These are phyloP conservation scores for Triops cancriformis DNA, from an alignment of 1,140 invertebrate genomes.

Conservation along the genomic window DNA sequence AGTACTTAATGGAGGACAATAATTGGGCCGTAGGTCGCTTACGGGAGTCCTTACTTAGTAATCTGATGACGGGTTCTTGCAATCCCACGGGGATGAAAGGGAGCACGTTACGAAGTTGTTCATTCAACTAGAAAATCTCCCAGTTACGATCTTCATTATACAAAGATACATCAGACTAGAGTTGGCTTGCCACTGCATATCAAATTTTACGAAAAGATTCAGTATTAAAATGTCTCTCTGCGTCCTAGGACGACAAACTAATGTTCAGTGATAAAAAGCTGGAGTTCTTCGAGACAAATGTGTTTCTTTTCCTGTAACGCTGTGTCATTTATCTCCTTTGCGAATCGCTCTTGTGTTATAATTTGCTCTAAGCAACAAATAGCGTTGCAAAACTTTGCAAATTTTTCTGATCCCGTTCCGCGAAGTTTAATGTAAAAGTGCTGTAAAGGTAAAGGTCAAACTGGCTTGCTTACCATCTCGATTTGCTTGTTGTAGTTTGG, in stretches of 20 bases:
- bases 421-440: not conserved
- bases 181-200: not conserved
- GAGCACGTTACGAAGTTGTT: constrained; percentile 65
- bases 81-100: constrained; percentile 68
- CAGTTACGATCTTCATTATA: not conserved
- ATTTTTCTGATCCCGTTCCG: not conserved
- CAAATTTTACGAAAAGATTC: not conserved
- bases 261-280: not conserved
- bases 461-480: constrained; percentile 63
- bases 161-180: not conserved
- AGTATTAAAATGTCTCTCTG: not conserved
- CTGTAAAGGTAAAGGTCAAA: not conserved
- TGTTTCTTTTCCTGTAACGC: no score
- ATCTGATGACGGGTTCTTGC: constrained; percentile 74
- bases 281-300: no score
- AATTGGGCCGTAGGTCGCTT: constrained; percentile 77
- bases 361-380: not conserved
- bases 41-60: constrained; percentile 68
- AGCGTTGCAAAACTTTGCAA: not conserved
- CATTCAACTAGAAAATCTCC: constrained; percentile 55
- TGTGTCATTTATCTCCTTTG: no score
- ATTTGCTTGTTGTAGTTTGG: constrained; percentile 81
- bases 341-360: no score
- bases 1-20: constrained; percentile 75
- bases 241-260: not conserved